phyloP scores from a whole-genome alignment of 2,888 invertebrate genomes.

The Orchestes rusci region DNA sequence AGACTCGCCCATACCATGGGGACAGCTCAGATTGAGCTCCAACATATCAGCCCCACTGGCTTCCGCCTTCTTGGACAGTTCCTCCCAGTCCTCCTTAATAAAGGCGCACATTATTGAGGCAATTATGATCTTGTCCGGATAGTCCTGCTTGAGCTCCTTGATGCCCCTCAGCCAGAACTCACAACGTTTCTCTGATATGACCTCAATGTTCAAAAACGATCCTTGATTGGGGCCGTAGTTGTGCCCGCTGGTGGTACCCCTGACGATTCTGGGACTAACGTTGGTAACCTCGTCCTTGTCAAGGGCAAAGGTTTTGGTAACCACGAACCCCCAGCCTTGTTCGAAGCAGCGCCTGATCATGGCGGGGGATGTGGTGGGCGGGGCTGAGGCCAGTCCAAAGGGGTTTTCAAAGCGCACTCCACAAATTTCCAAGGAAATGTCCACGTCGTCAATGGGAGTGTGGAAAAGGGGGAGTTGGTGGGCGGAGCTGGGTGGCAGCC shows the following conservation, averaged over 20 bases:
- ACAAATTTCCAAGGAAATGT: slow-evolving; percentile 87
- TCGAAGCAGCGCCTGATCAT: slow-evolving; percentile 95
- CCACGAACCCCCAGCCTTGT: slow-evolving; percentile 96
- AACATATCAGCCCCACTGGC: slow-evolving; percentile 87
- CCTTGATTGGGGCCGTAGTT: slow-evolving; percentile 93
- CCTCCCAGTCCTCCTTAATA: slow-evolving; percentile 81
- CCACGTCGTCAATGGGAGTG: slow-evolving; percentile 88
- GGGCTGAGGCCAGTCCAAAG: slow-evolving; percentile 94
- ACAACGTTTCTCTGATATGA: slow-evolving; percentile 94
- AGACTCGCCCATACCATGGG: slow-evolving; percentile 97
- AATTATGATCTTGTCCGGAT: slow-evolving; percentile 83
- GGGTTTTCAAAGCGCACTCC: slow-evolving; percentile 94
- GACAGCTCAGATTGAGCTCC: slow-evolving; percentile 94
- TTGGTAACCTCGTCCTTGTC: slow-evolving; percentile 96
- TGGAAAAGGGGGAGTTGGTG: slow-evolving; percentile 86
- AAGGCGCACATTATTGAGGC: slow-evolving; percentile 95
- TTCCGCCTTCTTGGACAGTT: slow-evolving; percentile 69
- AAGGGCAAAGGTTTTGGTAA: slow-evolving; percentile 93
- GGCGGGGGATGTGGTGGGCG: slow-evolving; percentile 87
- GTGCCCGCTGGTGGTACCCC: slow-evolving; percentile 88
- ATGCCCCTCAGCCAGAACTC: slow-evolving; percentile 91
- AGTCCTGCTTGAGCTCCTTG: slow-evolving; percentile 82
- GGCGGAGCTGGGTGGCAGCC: slow-evolving; percentile 42
- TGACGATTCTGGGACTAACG: slow-evolving; percentile 92
- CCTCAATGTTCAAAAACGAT: slow-evolving; percentile 93